Conservation (phyloP, 2,888 invertebrate genomes). For the Apodemia hepburni region DNA sequence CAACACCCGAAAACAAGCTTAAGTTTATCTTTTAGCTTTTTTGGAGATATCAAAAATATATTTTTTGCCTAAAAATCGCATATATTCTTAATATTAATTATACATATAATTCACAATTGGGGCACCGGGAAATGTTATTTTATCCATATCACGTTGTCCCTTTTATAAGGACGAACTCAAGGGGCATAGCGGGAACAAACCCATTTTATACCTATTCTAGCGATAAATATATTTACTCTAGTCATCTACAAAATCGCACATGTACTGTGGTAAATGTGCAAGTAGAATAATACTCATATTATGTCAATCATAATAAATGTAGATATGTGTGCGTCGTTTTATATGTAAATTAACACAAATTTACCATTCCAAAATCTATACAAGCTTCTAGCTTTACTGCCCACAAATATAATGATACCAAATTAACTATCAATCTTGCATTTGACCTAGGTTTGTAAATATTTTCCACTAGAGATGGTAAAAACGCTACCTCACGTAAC, state of each 20-base stretch:
- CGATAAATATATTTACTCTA: constrained; percentile 74
- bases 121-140: too few species aligned
- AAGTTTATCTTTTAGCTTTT: too few species aligned
- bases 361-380: constrained; percentile 37
- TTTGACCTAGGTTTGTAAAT: constrained; percentile 69
- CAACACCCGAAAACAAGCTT: too few species aligned
- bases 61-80: too few species aligned
- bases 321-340: constrained; percentile 51
- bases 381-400: constrained; percentile 27
- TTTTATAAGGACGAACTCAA: background rate
- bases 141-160: too few species aligned
- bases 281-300: constrained; percentile 70
- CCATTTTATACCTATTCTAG: constrained; percentile 62
- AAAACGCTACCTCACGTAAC: constrained; percentile 78
- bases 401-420: constrained; percentile 42
- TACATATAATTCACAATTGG: too few species aligned
- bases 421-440: constrained; percentile 56
- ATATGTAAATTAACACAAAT: constrained; percentile 54
- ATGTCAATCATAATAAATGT: constrained; percentile 44
- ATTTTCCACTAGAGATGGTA: constrained; percentile 74
- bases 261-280: constrained; percentile 59
- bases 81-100: too few species aligned
- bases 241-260: constrained; percentile 77
- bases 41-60: too few species aligned
- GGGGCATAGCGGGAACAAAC: background rate